Evolutionary conservation across 2,888 invertebrate genomes (phyloP), one percentile per base, ranked within the genome.

Genomic region (Eupithecia dodoneata): DNA sequence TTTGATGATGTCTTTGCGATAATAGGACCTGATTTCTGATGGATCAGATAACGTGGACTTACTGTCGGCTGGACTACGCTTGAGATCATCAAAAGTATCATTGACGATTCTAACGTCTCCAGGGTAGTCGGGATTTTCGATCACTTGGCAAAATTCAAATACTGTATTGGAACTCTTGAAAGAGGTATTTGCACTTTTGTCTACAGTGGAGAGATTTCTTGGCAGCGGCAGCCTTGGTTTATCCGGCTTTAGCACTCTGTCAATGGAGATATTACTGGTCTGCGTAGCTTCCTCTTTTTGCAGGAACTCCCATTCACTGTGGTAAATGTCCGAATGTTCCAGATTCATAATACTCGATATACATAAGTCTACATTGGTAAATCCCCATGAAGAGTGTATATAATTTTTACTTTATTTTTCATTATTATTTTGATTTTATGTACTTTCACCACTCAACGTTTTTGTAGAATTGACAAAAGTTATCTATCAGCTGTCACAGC

Each of bases 1-100:
- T 76, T 84, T 85, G 63, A 88, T 88, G 3, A 91, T 85, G 83
- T 92, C 91, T 79, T 83, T 88, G 73, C 87, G 88, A 75, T 89
- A 89, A 76, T 78, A 86, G 69, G 86, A 87, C 74, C 84, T 82
- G 9, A 83, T 86, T 12, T 85, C 78, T 55, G 79, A 81, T 15
- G 83, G 80, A 9, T 81, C 77, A 4, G 71, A 72, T 18, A 73
- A 74, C 52, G 78, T 80, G 6, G 70, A 55, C 7, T 65, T 70
- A 15, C 41, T 70, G 41, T 70, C 45, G 0, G 12, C 45, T 44
- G 75, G 44, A 2, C 65, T 66, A 74, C 83, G 76, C 18, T 82
- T 77, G 12, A 81, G 78, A 76, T 88, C 87, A 84, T 88, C 86
- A 49, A 84, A 81, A n/a, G 80, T 87, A 77, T 88, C 88, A 74